Base-by-base conservation (phyloP, 2,888 invertebrate species). In the Holacanthella duospinosa region DNA sequence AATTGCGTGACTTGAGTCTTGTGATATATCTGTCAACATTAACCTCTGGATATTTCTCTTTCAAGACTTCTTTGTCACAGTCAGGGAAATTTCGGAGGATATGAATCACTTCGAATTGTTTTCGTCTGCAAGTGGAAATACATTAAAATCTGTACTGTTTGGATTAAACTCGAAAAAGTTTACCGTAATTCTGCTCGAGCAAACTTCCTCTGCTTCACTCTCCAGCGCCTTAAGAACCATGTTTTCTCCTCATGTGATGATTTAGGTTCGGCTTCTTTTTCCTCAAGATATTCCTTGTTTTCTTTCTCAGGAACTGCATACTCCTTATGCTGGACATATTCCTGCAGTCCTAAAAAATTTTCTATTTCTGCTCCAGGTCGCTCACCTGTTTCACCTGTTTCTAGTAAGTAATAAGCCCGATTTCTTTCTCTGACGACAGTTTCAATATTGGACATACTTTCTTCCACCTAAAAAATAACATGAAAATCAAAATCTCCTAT, bases 361-460 rank as follows among this genome's bases (percentile, higher is more conserved):
- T 71, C 70, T 57, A 68, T 82, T 66, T 84, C 74, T 74, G 82
- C 81, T 1, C 81, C 80, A 1, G 88, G 87, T 48, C 88, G 80
- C 77, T 92, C 91, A 2, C 91, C 92, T 64, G 83, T 84, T 75
- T 86, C 85, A 0, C 93, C 94, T 4, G 89, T 92, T 81, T 99
- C 97, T 60, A 99, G 79, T 70, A 86, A 76, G 77, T 88, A 86
- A 78, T 90, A 93, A 0, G 99, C 97, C 70, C 82, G 79, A 76
- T 99, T 94, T 68, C 99, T 82, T 79, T 99, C 99, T 62, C 89
- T 82, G 0, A 99, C 85, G 0, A 99, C 93, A 24, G 81, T 80
- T 78, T 97, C 91, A 64, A 99, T 80, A 77, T 96, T 93, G 67
- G 84, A 82, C 99, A 99, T 99, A 24, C 95, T 94, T 72, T 89